phyloP scores from a whole-genome alignment of 1,140 invertebrate genomes.

The Micrasema minimum region DNA sequence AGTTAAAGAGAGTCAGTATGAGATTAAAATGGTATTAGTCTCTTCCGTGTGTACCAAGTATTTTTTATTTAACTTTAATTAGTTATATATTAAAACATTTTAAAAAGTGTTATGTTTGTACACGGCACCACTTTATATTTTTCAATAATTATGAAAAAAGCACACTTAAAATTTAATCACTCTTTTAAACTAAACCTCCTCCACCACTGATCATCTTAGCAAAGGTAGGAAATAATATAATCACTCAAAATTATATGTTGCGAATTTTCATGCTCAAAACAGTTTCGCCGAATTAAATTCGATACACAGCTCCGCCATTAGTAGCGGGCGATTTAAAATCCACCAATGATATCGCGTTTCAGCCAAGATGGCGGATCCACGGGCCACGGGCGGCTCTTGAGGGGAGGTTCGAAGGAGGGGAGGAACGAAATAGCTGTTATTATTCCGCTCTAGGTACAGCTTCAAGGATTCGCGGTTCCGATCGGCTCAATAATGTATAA shows the following conservation, averaged over 20 bases:
- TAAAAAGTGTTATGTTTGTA: too few species aligned
- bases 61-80: too few species aligned
- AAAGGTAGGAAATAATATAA: background rate
- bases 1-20: too few species aligned
- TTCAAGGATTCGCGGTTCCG: slow-evolving; percentile 35
- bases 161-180: too few species aligned
- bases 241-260: background rate
- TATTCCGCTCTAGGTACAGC: slow-evolving; percentile 15
- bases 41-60: too few species aligned
- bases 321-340: slow-evolving; percentile 15
- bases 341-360: slow-evolving; percentile 1
- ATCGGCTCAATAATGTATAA: background rate
- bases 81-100: too few species aligned
- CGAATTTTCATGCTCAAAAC: slow-evolving; percentile 19
- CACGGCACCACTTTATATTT: too few species aligned
- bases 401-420: background rate
- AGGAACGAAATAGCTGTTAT: background rate
- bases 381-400: too few species aligned
- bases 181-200: too few species aligned
- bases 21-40: too few species aligned
- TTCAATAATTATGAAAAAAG: too few species aligned
- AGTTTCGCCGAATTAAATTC: slow-evolving; percentile 13
- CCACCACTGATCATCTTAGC: background rate
- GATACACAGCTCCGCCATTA: slow-evolving; percentile 8
- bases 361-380: slow-evolving; percentile 8